Conservation (phyloP, 2,888 invertebrate genomes). For the Spisula solida region DNA sequence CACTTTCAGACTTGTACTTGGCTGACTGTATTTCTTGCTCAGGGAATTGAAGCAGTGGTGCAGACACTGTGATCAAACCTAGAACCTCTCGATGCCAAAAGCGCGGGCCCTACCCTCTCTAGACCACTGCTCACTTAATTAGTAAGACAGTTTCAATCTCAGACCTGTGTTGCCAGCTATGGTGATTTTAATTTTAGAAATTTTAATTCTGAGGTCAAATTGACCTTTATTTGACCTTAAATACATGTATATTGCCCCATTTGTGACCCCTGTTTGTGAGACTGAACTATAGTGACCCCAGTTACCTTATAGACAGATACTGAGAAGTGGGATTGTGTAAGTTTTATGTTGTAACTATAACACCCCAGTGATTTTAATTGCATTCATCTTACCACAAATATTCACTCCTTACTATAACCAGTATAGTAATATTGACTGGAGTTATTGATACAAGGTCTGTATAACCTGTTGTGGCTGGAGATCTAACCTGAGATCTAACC, state of each 20-base stretch:
- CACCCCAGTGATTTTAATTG: slow-evolving; percentile 13
- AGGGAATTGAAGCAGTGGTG: too few species aligned
- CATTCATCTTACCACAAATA: not conserved
- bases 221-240: not conserved
- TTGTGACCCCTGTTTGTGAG: slow-evolving; percentile 7
- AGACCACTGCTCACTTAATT: too few species aligned
- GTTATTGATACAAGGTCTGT: not conserved
- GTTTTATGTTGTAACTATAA: not conserved
- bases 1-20: too few species aligned
- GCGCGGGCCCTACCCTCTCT: too few species aligned
- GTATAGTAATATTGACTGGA: not conserved
- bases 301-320: not conserved
- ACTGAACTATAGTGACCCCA: not conserved
- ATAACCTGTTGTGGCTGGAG: too few species aligned
- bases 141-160: too few species aligned
- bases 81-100: too few species aligned
- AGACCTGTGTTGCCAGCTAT: too few species aligned
- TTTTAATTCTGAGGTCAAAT: not conserved
- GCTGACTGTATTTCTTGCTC: too few species aligned
- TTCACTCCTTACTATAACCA: not conserved
- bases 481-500: not conserved
- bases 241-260: not conserved
- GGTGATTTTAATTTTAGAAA: too few species aligned
- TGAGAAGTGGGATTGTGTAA: not conserved
- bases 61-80: too few species aligned